Conservation (phyloP, 2,113 vertebrate species). For the Callipepla squamata region DNA sequence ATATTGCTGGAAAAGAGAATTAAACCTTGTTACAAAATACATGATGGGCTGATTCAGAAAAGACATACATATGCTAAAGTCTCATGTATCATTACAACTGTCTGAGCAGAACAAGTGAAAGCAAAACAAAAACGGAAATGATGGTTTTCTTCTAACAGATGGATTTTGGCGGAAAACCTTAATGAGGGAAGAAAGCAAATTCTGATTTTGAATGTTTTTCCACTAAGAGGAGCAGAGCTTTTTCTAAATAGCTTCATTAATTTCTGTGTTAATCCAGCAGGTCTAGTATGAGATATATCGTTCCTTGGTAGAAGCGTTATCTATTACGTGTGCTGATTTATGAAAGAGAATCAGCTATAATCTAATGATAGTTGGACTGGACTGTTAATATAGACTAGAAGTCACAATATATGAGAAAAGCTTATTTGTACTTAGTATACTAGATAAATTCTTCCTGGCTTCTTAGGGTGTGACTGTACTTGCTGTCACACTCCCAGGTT, state of each 20-base stretch:
- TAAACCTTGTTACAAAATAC: background rate
- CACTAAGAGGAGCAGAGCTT: background rate
- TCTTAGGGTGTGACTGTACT: slow-evolving; percentile 13
- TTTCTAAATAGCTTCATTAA: background rate
- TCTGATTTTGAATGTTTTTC: background rate
- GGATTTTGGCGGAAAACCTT: background rate
- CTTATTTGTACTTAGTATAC: slow-evolving; percentile 17
- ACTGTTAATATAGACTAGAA: background rate
- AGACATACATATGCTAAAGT: background rate
- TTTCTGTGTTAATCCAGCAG: background rate
- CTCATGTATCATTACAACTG: background rate
- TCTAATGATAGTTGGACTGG: background rate
- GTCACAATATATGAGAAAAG: background rate
- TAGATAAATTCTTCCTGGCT: slow-evolving; percentile 44
- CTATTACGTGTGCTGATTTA: background rate
- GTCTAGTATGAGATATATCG: background rate
- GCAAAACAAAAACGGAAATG: background rate
- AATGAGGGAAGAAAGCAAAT: background rate
- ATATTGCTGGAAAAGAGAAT: slow-evolving; percentile 29
- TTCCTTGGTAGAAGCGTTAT: background rate
- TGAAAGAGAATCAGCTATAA: background rate
- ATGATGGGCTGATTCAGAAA: background rate
- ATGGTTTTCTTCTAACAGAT: background rate
- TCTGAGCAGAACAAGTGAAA: slow-evolving; percentile 6
- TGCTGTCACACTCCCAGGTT: slow-evolving; percentile 32